Percentiles rank a stretch among this genome's conserved stretches.
phyloP scores from a whole-genome alignment of 1,140 invertebrate species.

The Bacillus rossius region DNA sequence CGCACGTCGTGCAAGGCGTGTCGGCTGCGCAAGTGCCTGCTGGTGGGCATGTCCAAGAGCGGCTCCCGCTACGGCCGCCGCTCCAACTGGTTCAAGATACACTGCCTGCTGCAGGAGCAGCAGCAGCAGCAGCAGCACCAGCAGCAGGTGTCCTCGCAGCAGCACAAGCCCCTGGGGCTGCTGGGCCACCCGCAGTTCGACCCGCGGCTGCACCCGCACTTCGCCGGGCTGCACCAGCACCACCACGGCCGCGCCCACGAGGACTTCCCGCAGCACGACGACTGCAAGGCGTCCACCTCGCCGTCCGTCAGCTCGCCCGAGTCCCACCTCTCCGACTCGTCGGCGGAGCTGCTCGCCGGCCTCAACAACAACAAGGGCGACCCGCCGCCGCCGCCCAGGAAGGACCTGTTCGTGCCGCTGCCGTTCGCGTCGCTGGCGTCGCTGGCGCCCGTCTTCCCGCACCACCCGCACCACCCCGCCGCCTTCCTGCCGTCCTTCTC shows the following conservation, averaged over 20 bases:
- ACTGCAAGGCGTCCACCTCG: constrained; percentile 53
- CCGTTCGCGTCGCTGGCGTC: constrained; percentile 51
- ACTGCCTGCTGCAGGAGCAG: constrained; percentile 48
- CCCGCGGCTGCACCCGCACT: constrained; percentile 43
- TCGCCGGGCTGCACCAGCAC: constrained; percentile 34
- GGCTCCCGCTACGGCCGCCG: constrained; percentile 50
- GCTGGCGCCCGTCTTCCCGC: constrained; percentile 53
- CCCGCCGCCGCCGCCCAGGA: constrained; percentile 27
- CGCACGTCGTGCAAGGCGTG: constrained; percentile 62
- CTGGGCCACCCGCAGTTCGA: constrained; percentile 42
- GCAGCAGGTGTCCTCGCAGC: constrained; percentile 26
- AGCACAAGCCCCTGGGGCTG: constrained; percentile 36
- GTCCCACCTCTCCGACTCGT: constrained; percentile 69
- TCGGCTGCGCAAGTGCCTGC: constrained; percentile 54
- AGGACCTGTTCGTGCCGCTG: constrained; percentile 49
- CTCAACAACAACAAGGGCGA: constrained; percentile 53
- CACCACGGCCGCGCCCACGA: constrained; percentile 43
- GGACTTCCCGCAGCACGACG: constrained; percentile 53
- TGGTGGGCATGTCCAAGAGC: constrained; percentile 59
- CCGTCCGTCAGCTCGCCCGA: constrained; percentile 69
- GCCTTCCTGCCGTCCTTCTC: constrained; percentile 48
- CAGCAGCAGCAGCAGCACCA: constrained; percentile 24
- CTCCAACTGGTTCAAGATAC: constrained; percentile 58
- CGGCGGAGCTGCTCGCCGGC: constrained; percentile 48
- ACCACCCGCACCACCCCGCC: constrained; percentile 29